Conservation (phyloP, 2,113 vertebrate genomes). For the Monopterus albus region DNA sequence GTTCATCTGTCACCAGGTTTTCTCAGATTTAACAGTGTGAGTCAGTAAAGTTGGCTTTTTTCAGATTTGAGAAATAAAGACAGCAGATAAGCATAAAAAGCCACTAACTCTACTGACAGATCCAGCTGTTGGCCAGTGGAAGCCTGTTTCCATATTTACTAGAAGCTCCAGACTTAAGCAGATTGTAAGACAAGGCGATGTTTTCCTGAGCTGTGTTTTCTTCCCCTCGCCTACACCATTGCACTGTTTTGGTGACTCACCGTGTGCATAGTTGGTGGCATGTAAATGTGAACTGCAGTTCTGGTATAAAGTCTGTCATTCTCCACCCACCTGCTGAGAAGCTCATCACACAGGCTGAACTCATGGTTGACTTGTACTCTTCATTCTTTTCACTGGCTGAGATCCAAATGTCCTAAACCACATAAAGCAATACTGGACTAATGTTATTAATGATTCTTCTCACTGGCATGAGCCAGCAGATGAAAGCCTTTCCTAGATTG, state of each 20-base stretch:
- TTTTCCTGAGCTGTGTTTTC: no score
- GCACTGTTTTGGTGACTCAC: conserved; percentile 4
- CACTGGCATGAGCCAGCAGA: neutral
- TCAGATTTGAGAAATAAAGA: no score
- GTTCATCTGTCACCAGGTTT: no score
- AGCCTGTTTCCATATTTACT: no score
- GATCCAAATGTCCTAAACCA: neutral
- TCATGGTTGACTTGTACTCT: neutral
- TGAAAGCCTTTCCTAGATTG: neutral
- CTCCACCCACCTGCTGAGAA: neutral
- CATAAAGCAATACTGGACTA: neutral
- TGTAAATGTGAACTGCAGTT: neutral
- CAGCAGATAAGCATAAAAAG: no score
- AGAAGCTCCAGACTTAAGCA: no score
- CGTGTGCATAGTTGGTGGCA: neutral
- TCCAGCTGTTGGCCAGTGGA: no score
- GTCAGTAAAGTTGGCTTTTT: no score
- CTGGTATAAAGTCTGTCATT: neutral
- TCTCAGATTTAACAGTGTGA: no score
- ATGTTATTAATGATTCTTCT: neutral
- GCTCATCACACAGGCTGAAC: neutral
- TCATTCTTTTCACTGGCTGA: neutral
- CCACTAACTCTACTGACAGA: no score
- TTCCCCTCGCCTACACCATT: neutral
- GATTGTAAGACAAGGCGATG: neutral